A percentile compares a stretch with the other conserved stretches of the same genome.
Evolutionary conservation across 2,113 vertebrate genomes (phyloP).

Genomic region (Pygoscelis adeliae): DNA sequence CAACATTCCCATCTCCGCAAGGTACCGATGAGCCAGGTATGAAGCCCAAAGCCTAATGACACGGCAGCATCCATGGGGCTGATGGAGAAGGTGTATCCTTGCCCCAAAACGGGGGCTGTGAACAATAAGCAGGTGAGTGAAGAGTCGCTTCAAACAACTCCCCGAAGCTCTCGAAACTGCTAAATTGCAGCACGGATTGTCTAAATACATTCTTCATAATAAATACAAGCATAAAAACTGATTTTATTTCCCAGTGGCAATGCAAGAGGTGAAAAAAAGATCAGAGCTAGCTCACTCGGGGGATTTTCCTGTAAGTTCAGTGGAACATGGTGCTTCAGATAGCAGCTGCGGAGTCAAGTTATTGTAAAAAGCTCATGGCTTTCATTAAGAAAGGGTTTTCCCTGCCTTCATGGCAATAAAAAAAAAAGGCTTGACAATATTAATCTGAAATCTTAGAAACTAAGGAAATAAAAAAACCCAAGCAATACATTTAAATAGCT

Average conservation of each 20-base stretch:
- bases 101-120: not conserved
- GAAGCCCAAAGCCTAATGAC: not conserved
- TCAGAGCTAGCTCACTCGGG: not conserved
- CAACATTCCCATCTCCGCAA: not conserved
- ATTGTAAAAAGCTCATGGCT: not conserved
- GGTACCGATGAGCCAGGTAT: not conserved
- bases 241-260: slow-evolving; percentile 25
- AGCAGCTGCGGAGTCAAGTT: not conserved
- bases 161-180: rapidly evolving
- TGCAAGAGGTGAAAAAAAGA: not conserved
- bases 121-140: not conserved
- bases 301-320: not conserved
- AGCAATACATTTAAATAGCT: not conserved
- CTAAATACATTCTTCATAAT: not conserved
- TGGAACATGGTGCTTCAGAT: not conserved
- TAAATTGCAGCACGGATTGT: not conserved
- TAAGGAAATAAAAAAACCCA: not conserved
- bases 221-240: slow-evolving; percentile 29
- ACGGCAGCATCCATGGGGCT: not conserved
- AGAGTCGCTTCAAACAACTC: not conserved
- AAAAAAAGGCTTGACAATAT: not conserved
- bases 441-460: slow-evolving; percentile 14
- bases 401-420: not conserved
- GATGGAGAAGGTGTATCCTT: not conserved
- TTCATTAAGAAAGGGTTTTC: slow-evolving; percentile 45